Conservation (phyloP, 2,888 invertebrate species). For the Empis stercorea region DNA sequence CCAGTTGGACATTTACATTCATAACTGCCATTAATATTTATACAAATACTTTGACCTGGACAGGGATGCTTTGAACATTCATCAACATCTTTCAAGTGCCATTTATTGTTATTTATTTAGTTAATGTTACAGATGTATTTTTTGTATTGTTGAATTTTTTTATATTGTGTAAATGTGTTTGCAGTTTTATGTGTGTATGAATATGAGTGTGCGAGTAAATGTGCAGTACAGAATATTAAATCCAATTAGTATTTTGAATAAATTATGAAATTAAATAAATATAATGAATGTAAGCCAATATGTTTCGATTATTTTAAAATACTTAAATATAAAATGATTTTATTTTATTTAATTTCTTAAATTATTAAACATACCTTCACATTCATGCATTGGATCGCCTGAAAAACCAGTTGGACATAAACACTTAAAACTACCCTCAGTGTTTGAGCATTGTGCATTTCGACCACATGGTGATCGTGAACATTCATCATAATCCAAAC, state of each 20-base stretch:
- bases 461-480: constrained; percentile 62
- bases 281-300: no score
- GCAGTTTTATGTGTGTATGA: not conserved
- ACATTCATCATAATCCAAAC: constrained; percentile 65
- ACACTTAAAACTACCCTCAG: constrained; percentile 67
- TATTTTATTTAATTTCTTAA: no score
- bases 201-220: not conserved
- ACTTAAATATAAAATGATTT: no score
- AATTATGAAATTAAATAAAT: no score
- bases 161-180: not conserved
- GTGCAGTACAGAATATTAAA: not conserved
- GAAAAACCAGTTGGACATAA: constrained; percentile 70
- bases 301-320: no score
- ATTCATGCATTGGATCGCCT: constrained; percentile 63
- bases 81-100: constrained; percentile 45
- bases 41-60: constrained; percentile 54
- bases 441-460: constrained; percentile 65
- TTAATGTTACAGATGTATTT: no score
- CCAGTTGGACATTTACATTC: constrained; percentile 60
- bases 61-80: constrained; percentile 58
- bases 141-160: not conserved
- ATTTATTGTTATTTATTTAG: constrained; percentile 22
- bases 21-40: constrained; percentile 63
- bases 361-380: constrained; percentile 48
- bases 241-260: no score